Percentiles rank a stretch among this genome's conserved stretches.
Conservation (phyloP, 2,888 invertebrate species). For the Uloborus plumipes region DNA sequence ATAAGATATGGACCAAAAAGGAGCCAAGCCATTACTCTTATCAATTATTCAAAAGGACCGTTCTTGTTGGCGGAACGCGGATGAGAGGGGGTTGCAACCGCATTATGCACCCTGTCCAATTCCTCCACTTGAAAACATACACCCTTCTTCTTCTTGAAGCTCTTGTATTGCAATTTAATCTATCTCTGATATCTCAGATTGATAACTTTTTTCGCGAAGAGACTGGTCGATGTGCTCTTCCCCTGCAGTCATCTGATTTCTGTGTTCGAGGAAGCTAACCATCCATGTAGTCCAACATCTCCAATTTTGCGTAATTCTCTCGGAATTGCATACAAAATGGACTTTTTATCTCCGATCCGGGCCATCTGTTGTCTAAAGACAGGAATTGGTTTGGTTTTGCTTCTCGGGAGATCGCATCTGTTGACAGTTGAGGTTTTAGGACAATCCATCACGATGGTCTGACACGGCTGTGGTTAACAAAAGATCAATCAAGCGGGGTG, state of each 20-base stretch:
- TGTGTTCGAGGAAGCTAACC: neutral
- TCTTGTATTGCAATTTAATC: conserved; percentile 26
- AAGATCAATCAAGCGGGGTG: neutral
- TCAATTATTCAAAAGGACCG: conserved; percentile 52
- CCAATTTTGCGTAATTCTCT: too few relatives aligned
- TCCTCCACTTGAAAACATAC: neutral
- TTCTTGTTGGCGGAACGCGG: conserved; percentile 3
- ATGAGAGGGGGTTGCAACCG: neutral
- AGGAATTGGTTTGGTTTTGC: neutral
- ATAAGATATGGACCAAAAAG: conserved; percentile 27
- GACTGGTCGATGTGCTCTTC: too few relatives aligned
- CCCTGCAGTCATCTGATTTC: too few relatives aligned
- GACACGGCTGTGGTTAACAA: neutral
- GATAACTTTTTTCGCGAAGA: conserved; percentile 15
- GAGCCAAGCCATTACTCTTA: conserved; percentile 34
- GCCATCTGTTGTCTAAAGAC: neutral
- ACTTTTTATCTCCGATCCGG: conserved; percentile 15
- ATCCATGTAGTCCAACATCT: conserved; percentile 20
- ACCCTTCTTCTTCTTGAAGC: neutral
- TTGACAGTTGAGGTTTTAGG: conserved; percentile 22
- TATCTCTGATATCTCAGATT: conserved; percentile 24
- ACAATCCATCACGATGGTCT: conserved; percentile 13
- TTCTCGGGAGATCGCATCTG: neutral
- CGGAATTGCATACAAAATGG: neutral
- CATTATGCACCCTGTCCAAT: conserved; percentile 28